These are phyloP conservation scores for Alcedo atthis DNA, from an alignment of 2,797 vertebrate genomes.

Conservation along the genomic window DNA sequence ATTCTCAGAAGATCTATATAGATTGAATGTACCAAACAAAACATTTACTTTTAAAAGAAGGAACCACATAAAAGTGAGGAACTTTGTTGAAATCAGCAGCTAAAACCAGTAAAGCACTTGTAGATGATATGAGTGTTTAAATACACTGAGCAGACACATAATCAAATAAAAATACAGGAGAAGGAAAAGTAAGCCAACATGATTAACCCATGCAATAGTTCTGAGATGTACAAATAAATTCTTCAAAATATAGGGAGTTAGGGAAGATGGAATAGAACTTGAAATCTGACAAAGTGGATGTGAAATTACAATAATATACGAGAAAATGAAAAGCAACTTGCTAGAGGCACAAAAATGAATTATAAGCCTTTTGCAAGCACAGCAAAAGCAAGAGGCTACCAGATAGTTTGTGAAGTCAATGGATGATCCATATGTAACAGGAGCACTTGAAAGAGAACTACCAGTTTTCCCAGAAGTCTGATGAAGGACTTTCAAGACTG, in stretches of 20 bases:
- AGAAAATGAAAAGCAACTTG: neutral
- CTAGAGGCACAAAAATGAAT: neutral
- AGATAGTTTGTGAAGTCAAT: neutral
- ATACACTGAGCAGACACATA: neutral
- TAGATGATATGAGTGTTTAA: neutral
- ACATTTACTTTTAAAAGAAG: neutral
- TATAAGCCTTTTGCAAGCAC: neutral
- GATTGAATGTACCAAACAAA: neutral
- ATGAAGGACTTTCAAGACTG: neutral
- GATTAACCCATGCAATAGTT: neutral
- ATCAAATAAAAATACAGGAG: neutral
- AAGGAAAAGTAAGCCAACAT: neutral
- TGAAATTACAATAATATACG: neutral
- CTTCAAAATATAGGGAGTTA: neutral
- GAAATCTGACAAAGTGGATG: neutral
- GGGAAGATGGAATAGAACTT: neutral
- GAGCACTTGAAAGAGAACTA: neutral
- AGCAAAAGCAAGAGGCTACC: neutral
- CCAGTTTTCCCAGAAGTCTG: neutral
- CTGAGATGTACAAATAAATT: neutral
- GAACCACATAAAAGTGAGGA: neutral
- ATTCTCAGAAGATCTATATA: neutral
- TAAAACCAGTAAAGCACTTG: neutral
- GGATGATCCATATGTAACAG: neutral
- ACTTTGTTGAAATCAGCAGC: neutral